phyloP scores from a whole-genome alignment of 2,797 vertebrate species.

The Eulemur albifrons region DNA sequence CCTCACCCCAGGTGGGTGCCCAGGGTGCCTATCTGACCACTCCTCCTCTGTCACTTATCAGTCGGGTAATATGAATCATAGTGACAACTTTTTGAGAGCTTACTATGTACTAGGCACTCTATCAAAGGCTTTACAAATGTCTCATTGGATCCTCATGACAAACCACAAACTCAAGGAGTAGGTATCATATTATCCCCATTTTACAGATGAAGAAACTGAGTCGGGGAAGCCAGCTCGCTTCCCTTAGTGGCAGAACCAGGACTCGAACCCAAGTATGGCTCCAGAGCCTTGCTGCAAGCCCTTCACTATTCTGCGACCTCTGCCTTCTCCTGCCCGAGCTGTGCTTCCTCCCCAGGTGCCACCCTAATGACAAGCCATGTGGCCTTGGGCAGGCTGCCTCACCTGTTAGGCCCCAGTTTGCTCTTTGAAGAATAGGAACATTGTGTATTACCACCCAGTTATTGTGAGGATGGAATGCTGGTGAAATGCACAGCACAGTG shows the following conservation, averaged over 20 bases:
- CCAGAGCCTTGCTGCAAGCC: not conserved
- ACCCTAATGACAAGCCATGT: not conserved
- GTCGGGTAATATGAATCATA: not conserved
- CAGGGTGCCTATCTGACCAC: not conserved
- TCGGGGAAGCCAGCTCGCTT: not conserved
- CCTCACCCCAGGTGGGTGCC: not conserved
- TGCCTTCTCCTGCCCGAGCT: not conserved
- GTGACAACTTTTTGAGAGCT: not conserved
- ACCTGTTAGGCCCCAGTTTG: not conserved
- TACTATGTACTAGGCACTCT: not conserved
- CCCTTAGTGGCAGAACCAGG: no score
- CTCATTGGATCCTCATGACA: not conserved
- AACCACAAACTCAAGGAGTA: no score
- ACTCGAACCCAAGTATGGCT: not conserved
- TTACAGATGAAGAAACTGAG: not conserved
- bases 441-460: not conserved
- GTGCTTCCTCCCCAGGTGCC: not conserved
- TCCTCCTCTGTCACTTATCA: not conserved
- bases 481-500: no score
- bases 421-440: not conserved
- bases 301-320: not conserved
- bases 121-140: not conserved
- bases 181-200: not conserved
- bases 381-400: not conserved
- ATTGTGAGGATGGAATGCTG: not conserved